A percentile compares a stretch with the other conserved stretches of the same genome.
These are phyloP conservation scores for Guaruba guarouba DNA, from an alignment of 2,113 vertebrate genomes.

Conservation along the genomic window DNA sequence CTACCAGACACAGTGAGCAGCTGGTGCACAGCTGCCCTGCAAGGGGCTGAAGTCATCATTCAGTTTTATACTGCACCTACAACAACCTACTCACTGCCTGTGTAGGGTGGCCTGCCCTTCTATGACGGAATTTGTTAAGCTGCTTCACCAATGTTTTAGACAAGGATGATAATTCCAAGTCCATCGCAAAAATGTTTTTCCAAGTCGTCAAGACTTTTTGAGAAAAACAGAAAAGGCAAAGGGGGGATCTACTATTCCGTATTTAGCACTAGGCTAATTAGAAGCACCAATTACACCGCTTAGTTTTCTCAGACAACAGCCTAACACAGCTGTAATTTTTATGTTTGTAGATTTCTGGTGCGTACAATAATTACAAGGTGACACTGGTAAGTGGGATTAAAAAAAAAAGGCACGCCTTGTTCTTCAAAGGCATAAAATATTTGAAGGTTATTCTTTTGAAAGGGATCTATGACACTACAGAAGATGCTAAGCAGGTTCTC, in stretches of 20 bases:
- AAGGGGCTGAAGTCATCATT: neutral
- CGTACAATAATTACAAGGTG: conserved; percentile 29
- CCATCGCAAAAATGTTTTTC: rapidly evolving
- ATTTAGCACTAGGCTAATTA: conserved; percentile 2
- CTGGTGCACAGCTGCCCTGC: neutral
- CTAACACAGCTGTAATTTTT: conserved; percentile 2
- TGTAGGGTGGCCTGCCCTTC: conserved; percentile 17
- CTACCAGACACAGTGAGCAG: neutral
- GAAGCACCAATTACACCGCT: conserved; percentile 50
- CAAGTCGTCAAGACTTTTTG: neutral
- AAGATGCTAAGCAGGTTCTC: neutral
- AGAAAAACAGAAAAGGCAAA: conserved; percentile 32
- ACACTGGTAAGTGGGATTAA: neutral
- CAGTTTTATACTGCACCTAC: neutral
- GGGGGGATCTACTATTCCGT: neutral
- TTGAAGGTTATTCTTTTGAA: neutral
- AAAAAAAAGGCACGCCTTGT: neutral
- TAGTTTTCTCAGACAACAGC: conserved; percentile 34
- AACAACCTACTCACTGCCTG: neutral
- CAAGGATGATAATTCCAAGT: neutral
- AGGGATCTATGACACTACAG: neutral
- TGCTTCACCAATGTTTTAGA: conserved; percentile 30
- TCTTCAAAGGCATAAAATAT: neutral
- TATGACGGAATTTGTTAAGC: conserved; percentile 34
- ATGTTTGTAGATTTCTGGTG: neutral